Base-by-base conservation (phyloP, 2,797 vertebrate genomes). In the Anabas testudineus region DNA sequence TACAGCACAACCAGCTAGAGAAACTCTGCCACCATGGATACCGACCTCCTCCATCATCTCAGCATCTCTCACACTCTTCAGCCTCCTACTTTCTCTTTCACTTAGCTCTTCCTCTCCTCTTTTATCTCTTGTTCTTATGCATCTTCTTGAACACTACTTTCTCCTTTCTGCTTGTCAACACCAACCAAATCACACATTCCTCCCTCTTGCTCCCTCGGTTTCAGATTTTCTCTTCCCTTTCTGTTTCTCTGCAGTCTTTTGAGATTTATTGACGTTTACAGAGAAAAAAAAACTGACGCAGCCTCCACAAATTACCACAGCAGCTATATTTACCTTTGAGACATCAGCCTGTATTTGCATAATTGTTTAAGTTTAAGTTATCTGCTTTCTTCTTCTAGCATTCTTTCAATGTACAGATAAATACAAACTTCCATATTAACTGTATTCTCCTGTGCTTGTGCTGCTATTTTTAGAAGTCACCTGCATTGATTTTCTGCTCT, bases 1-100 rank as follows among this genome's bases (percentile, higher is more conserved):
- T 74, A 14, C 60, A 63, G 53, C 52, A 63, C 16, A 67, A 72
- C 34, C 26, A 15, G 39, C n/a, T 26, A 28, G 32, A 2, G 19
- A 82, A 66, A 48, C 41, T 60, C 36, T 4, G 80, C 83, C 42
- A 7, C 76, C 80, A 83, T 79, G 74, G 89, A 72, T 86, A 88
- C 83, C 72, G 57, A 68, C 32, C 66, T 57, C 59, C 52, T 62
- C 34, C 37, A 34, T 21, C 52, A 18, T 47, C 21, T 7, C 26
- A 69, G 46, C 0, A 1, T 58, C 66, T 76, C 69, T 56, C 49
- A 41, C 56, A 57, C 34, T 62, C 61, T 26, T 61, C 62, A 67
- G 46, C 53, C 48, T 79, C 68, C 52, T 37, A 42, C 76, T 82
- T 78, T 71, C 61, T 71, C 66, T 65, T 71, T 66, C 64, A n/a